Conservation (phyloP, 2,113 vertebrate genomes). For the Hemicordylus capensis region DNA sequence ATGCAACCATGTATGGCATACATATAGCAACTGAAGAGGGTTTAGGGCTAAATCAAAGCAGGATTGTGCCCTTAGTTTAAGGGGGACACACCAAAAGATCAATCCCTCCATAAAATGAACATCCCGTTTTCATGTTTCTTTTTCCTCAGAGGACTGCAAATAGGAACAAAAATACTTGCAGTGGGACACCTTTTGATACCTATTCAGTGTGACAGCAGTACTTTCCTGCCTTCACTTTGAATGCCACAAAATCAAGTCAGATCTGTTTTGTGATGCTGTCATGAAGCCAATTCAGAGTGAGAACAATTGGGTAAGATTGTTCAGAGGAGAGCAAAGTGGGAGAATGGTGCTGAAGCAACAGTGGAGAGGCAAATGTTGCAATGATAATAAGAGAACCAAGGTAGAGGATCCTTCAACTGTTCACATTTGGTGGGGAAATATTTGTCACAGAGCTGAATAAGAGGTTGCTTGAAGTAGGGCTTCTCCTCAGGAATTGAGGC, state of each 20-base stretch:
- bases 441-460: background rate
- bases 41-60: too few relatives aligned
- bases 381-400: background rate
- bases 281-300: background rate
- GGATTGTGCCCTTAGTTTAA: too few relatives aligned
- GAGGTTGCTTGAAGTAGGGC: background rate
- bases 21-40: too few relatives aligned
- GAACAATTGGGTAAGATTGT: background rate
- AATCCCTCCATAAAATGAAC: background rate
- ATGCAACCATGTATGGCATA: too few relatives aligned
- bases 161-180: background rate
- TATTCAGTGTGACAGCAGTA: too few relatives aligned
- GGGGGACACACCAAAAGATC: background rate
- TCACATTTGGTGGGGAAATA: too few relatives aligned
- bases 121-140: background rate
- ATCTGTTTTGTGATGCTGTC: too few relatives aligned
- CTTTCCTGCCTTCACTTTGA: too few relatives aligned
- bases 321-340: background rate
- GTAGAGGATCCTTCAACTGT: background rate
- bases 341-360: background rate
- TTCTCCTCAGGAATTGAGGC: background rate
- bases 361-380: background rate
- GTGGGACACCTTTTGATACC: background rate
- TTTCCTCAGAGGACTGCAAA: background rate
- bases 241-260: too few relatives aligned